Base-by-base conservation (phyloP, 2,888 invertebrate species). In the Formica aserva region DNA sequence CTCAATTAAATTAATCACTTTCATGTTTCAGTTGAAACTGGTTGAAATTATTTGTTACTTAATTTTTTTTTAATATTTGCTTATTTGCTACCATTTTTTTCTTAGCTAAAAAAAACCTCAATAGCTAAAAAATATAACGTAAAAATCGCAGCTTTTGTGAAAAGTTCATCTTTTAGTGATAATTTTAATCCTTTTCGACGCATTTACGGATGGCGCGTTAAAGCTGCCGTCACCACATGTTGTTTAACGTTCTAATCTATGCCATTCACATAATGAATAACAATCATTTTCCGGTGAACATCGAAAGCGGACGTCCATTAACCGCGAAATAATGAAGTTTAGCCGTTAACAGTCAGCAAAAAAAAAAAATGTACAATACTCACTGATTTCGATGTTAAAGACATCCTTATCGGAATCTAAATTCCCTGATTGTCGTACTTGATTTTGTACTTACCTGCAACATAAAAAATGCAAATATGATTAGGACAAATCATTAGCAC, bases 221-320 rank as follows among this genome's bases (percentile, higher is more conserved):
- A 45, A 60, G 22, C 69, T 15, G 35, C 35, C 72, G 71, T 60
- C 57, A 45, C 26, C 13, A n/a, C 8, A 3, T 32, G n/a, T 35
- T 60, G 60, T 80, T 80, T 71, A 80, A 13, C 45, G 60, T 71
- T 71, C 60, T 78, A 71, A 80, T 80, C 78, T 80, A 80, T 80
- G 78, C 71, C 32, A 32, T 45, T 48, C 60, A 71, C 78, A 80
- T 80, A 80, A 80, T 80, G 78, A 80, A 80, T 80, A 71, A 32
- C 45, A 71, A 80, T 80, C 62, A 71, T 60, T 60, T 80, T 71
- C 78, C 78, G 78, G 78, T 80, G 41, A 32, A 52, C 76, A 78
- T 45, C 60, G 78, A 71, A 80, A 80, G 60, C 78, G 78, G 78
- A 80, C 60, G 72, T 60, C 60, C 71, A 22, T 60, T 71, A 29